phyloP scores from a whole-genome alignment of 2,113 vertebrate species.

The Ctenodactylus gundi region DNA sequence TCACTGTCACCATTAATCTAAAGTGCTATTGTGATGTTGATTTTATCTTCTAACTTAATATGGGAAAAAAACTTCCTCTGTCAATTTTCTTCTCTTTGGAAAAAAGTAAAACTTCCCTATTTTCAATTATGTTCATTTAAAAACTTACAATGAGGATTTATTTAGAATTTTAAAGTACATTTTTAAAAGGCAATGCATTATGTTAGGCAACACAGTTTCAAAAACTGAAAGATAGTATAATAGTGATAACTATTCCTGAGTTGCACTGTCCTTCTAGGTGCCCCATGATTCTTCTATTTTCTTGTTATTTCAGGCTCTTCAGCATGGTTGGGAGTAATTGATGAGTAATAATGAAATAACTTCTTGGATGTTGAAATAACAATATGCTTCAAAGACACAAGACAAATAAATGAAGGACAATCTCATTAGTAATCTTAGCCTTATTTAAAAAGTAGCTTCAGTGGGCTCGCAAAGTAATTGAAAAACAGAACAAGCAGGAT shows the following conservation, averaged over 20 bases:
- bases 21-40: background rate
- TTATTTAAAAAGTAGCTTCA: background rate
- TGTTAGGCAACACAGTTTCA: background rate
- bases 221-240: background rate
- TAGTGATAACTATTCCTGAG: background rate
- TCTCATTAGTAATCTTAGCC: background rate
- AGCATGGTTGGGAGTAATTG: background rate
- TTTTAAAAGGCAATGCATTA: background rate
- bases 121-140: conserved; percentile 24
- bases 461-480: background rate
- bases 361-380: background rate
- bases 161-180: background rate
- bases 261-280: background rate
- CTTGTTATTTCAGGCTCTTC: conserved; percentile 19
- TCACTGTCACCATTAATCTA: conserved; percentile 8
- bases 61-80: background rate
- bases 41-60: conserved; percentile 26
- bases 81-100: background rate
- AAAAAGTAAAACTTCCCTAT: conserved; percentile 28
- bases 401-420: conserved; percentile 23
- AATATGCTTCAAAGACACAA: background rate
- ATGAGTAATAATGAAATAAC: background rate
- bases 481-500: background rate
- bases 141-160: background rate
- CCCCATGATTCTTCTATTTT: background rate